phyloP scores from a whole-genome alignment of 2,113 vertebrate species.

The Coptodon bakossiorum region DNA sequence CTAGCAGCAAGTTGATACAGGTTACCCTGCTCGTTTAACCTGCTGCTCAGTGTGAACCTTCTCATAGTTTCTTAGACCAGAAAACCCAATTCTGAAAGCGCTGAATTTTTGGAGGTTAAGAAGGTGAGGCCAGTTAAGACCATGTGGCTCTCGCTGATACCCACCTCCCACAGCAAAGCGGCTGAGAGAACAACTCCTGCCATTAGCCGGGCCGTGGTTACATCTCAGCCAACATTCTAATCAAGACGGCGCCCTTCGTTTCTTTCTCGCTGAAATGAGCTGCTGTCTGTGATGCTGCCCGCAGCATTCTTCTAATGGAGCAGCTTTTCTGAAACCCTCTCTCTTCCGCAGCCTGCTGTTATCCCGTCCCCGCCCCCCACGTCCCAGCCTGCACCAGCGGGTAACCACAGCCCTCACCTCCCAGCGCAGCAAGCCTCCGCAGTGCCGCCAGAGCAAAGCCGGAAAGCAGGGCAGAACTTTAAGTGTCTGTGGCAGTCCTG shows the following conservation, averaged over 20 bases:
- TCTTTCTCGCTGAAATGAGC: background rate
- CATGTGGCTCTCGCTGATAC: constrained; percentile 71
- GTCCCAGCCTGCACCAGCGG: constrained; percentile 69
- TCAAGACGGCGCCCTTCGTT: background rate
- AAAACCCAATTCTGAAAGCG: background rate
- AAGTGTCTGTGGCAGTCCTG: constrained; percentile 98
- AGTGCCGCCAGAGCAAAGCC: constrained; percentile 77
- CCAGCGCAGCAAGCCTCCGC: constrained; percentile 69
- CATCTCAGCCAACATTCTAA: constrained; percentile 62
- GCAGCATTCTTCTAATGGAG: background rate
- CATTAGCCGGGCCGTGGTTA: constrained; percentile 48
- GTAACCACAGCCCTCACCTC: constrained; percentile 76
- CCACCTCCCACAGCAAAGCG: constrained; percentile 69
- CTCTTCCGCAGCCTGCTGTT: constrained; percentile 63
- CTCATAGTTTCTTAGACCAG: background rate
- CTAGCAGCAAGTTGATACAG: background rate
- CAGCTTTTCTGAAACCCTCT: background rate
- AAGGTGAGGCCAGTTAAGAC: constrained; percentile 70
- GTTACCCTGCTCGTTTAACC: background rate
- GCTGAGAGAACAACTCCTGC: constrained; percentile 65
- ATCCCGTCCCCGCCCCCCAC: constrained; percentile 75
- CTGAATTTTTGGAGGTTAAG: constrained; percentile 65
- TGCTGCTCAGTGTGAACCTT: background rate
- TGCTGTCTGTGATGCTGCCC: background rate
- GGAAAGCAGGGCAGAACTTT: constrained; percentile 96